Base-by-base conservation (phyloP, 2,888 invertebrate species). In the Alcis repandata region DNA sequence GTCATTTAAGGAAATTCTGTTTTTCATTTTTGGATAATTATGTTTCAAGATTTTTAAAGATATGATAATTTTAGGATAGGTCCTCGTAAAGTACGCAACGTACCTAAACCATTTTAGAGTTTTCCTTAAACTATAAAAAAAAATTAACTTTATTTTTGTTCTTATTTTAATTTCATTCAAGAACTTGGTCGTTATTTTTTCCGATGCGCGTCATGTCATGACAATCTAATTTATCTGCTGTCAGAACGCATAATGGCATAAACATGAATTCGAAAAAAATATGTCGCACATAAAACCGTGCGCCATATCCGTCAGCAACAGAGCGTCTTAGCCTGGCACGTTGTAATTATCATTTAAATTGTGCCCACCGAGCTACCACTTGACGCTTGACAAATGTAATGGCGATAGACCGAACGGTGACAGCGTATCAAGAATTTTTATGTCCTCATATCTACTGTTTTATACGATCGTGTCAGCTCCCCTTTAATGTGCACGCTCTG, bases 371-470 rank as follows among this genome's bases (percentile, higher is more conserved):
- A 89, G 91, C 87, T 86, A 86, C 90, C 79, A 84, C 76, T 84
- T 89, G 92, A 92, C 92, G 91, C 87, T 90, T 92, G 92, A 92
- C 92, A 91, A 92, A 92, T 92, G 91, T 92, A 88, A 91, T 90
- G 90, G 87, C 88, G 86, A 87, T 88, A 87, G 85, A 83, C 86
- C 84, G 85, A 83, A 79, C 82, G 84, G 77, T 86, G 89, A 88
- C 88, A 86, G 86, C 89, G 86, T 86, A 87, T 86, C 81, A 87
- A 89, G 91, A 92, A 92, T 92, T 92, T 92, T 92, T 92, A 92
- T 92, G 89, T 84, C 80, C 91, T 90, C 91, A 91, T 92, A 92
- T 91, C 89, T 86, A 91, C 83, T 85, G 86, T 90, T 91, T 90
- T 91, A 91, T 90, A 91, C 81, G 89, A 87, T 77, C 89, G 75